phyloP scores from a whole-genome alignment of 2,888 invertebrate genomes.

The Platycnemis pennipes region DNA sequence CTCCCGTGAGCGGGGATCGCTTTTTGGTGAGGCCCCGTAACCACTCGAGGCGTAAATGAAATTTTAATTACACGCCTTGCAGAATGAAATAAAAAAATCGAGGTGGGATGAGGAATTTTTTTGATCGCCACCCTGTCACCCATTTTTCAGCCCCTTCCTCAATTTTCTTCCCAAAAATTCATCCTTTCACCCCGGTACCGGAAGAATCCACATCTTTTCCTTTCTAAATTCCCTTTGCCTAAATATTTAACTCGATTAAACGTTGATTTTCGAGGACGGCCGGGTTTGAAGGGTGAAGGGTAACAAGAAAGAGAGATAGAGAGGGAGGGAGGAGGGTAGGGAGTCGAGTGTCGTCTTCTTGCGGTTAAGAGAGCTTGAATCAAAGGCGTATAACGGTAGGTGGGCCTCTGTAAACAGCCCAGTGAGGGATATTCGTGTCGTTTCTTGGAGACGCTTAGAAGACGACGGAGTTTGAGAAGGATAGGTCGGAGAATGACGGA shows the following conservation, averaged over 20 bases:
- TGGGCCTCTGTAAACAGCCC: no score
- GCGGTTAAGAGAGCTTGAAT: background rate
- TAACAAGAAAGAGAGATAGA: background rate
- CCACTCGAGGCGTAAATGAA: constrained; percentile 64
- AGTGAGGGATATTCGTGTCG: no score
- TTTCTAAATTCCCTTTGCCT: constrained; percentile 30
- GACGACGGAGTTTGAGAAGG: background rate
- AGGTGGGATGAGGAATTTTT: background rate
- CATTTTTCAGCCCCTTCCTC: background rate
- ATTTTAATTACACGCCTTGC: constrained; percentile 57
- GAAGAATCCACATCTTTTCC: constrained; percentile 18
- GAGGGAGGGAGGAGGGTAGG: background rate
- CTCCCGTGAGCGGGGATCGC: background rate
- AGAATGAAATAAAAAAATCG: background rate
- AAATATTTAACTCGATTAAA: constrained; percentile 60
- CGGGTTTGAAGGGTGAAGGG: background rate
- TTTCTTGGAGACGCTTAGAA: background rate
- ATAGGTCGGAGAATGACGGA: background rate
- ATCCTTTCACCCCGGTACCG: background rate
- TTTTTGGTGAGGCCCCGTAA: background rate
- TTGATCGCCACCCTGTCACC: background rate
- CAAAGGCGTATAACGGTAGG: background rate
- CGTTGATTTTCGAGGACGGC: background rate
- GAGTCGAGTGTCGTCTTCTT: background rate
- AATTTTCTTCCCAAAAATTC: background rate